phyloP scores from a whole-genome alignment of 2,113 vertebrate genomes.

The Cynoglossus semilaevis region DNA sequence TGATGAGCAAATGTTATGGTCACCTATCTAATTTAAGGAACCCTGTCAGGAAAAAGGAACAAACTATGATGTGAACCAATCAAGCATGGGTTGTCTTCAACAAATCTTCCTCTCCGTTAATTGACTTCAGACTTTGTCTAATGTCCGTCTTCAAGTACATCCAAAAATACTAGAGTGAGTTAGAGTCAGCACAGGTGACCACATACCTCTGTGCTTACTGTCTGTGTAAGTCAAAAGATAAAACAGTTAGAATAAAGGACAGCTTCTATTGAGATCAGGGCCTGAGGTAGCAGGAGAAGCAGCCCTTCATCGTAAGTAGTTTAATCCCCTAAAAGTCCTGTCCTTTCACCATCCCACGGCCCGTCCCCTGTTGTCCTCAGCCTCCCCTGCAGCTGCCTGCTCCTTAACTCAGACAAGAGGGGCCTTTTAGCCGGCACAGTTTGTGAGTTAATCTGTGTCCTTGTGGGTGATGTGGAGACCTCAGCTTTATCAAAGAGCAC shows the following conservation, averaged over 20 bases:
- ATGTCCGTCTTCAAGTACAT: too few species aligned
- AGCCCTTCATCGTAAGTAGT: slow-evolving; percentile 14
- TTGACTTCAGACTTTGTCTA: too few species aligned
- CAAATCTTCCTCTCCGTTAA: too few species aligned
- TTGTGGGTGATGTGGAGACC: slow-evolving; percentile 39
- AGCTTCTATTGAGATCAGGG: neutral
- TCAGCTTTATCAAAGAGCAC: slow-evolving; percentile 46
- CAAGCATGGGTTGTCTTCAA: too few species aligned
- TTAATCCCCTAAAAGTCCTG: slow-evolving; percentile 16
- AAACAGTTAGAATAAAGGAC: too few species aligned
- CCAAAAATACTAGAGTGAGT: too few species aligned
- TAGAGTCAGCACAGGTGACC: too few species aligned
- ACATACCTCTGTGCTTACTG: too few species aligned
- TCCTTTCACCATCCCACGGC: neutral
- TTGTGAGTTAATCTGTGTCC: slow-evolving; percentile 46
- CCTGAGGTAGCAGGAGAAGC: slow-evolving; percentile 7
- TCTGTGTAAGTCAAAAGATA: too few species aligned
- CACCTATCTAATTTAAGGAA: too few species aligned
- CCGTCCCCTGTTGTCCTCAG: slow-evolving; percentile 14
- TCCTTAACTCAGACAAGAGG: slow-evolving; percentile 36
- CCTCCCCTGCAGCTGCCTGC: slow-evolving; percentile 8
- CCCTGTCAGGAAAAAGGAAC: too few species aligned
- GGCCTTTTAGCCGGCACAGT: slow-evolving; percentile 56
- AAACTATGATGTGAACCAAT: too few species aligned
- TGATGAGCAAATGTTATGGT: neutral